These are phyloP conservation scores for Fragum whitleyi DNA, from an alignment of 2,888 invertebrate genomes.

Conservation along the genomic window DNA sequence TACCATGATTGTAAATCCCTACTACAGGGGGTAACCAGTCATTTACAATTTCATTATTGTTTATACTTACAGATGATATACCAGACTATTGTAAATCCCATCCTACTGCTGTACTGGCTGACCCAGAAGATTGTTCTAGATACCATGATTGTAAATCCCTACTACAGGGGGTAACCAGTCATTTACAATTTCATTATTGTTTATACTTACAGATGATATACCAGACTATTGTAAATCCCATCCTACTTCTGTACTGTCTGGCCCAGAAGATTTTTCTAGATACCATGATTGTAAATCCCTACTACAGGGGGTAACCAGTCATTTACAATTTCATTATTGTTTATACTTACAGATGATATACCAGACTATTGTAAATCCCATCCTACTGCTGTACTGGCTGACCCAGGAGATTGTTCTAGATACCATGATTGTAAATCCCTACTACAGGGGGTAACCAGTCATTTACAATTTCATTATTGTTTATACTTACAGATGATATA, in stretches of 20 bases:
- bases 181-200: slow-evolving; percentile 70
- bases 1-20: slow-evolving; percentile 52
- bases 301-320: slow-evolving; percentile 3
- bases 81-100: slow-evolving; percentile 56
- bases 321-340: slow-evolving; percentile 70
- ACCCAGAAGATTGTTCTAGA: slow-evolving; percentile 62
- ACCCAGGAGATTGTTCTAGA: slow-evolving; percentile 62
- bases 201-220: slow-evolving; percentile 51
- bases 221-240: slow-evolving; percentile 56
- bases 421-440: slow-evolving; percentile 51
- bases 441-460: neutral
- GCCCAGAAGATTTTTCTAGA: slow-evolving; percentile 61
- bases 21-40: slow-evolving; percentile 3
- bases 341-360: slow-evolving; percentile 48
- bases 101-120: slow-evolving; percentile 53
- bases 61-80: slow-evolving; percentile 51
- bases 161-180: slow-evolving; percentile 3
- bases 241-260: slow-evolving; percentile 53
- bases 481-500: slow-evolving; percentile 40
- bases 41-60: slow-evolving; percentile 70
- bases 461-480: slow-evolving; percentile 67
- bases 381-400: slow-evolving; percentile 47
- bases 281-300: slow-evolving; percentile 52
- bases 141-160: slow-evolving; percentile 52
- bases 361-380: slow-evolving; percentile 53